Evolutionary conservation across 2,113 vertebrate genomes (phyloP), one percentile per base, ranked within the genome.

Genomic region (Cinclus mexicanus): DNA sequence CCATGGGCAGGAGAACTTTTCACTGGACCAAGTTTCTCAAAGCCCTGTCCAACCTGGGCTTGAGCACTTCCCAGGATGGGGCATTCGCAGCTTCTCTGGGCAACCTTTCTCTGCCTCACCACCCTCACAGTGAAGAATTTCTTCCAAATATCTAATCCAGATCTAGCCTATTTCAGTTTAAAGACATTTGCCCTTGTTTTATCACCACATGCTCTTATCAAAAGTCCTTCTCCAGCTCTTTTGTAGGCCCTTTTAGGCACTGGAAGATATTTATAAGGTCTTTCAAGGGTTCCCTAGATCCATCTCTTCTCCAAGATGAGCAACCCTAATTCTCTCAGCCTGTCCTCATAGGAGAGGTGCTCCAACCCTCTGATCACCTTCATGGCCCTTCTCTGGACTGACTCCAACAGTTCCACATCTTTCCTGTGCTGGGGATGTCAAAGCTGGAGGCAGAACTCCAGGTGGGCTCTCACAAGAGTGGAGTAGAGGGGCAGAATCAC

Each of bases 21-120:
- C 21, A 42, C 5, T 23, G 11, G 17, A 47, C 9, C 70, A 22
- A 20, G 11, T 19, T 47, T 22, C 29, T 55, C 39, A 35, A 47
- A 61, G 8, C 5, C 10, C 29, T 7, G 6, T 47, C 29, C 55
- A 61, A 1, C 24, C 41, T 18, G 3, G 9, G 2, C 10, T 55
- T 31, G 11, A 61, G 13, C n/a, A 35, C 5, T 60, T 53, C 14
- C 14, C 0, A 0, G 41, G 3, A 41, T 41, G 24, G 5, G 20
- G 2, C 20, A 61, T 15, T 2, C 61, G 26, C 47, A 41, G 1
- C 8, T 41, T 47, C 61, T 55, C 78, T 29, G n/a, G 9, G 3
- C 16, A 53, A 11, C 7, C 6, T 75, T 46, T 14, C 16, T 22
- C 5, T 25, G 9, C 29, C 41, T 83, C 17, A 35, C 14, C n/a